Conservation (phyloP, 2,888 invertebrate genomes). For the Cheilosia pagana region DNA sequence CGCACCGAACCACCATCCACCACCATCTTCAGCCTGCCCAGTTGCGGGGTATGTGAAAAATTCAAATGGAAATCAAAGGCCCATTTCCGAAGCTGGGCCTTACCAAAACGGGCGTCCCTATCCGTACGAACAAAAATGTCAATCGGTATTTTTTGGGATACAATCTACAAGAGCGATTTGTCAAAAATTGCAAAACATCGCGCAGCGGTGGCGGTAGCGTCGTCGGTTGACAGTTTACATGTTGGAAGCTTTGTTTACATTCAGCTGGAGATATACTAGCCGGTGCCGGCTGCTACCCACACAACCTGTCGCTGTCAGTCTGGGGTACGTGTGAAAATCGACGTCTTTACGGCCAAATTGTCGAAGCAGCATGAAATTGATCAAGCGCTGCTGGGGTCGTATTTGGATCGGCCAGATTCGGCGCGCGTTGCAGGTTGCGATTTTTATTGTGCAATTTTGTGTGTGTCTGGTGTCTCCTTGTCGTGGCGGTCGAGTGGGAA, state of each 20-base stretch:
- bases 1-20: not conserved
- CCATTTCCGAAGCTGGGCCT: slow-evolving; percentile 47
- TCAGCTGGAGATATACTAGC: slow-evolving; percentile 2
- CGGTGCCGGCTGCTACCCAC: slow-evolving; percentile 47
- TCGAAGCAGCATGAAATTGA: slow-evolving; percentile 60
- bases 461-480: slow-evolving; percentile 5
- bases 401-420: slow-evolving; percentile 40
- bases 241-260: slow-evolving; percentile 54
- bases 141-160: slow-evolving; percentile 50
- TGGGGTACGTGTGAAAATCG: slow-evolving; percentile 66
- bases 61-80: slow-evolving; percentile 43
- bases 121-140: slow-evolving; percentile 17
- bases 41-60: slow-evolving; percentile 53
- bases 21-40: slow-evolving; percentile 18
- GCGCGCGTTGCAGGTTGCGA: slow-evolving; percentile 43
- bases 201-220: slow-evolving; percentile 35
- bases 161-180: slow-evolving; percentile 58
- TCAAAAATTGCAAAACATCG: slow-evolving; percentile 56
- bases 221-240: slow-evolving; percentile 49
- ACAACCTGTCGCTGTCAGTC: slow-evolving; percentile 25
- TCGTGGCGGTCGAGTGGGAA: slow-evolving; percentile 25
- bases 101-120: slow-evolving; percentile 48
- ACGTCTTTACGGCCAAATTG: slow-evolving; percentile 50
- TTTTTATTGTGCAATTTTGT: slow-evolving; percentile 47
- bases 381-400: slow-evolving; percentile 49